These are phyloP conservation scores for Rhogogaster chlorosoma DNA, from an alignment of 2,888 invertebrate genomes.

Conservation along the genomic window DNA sequence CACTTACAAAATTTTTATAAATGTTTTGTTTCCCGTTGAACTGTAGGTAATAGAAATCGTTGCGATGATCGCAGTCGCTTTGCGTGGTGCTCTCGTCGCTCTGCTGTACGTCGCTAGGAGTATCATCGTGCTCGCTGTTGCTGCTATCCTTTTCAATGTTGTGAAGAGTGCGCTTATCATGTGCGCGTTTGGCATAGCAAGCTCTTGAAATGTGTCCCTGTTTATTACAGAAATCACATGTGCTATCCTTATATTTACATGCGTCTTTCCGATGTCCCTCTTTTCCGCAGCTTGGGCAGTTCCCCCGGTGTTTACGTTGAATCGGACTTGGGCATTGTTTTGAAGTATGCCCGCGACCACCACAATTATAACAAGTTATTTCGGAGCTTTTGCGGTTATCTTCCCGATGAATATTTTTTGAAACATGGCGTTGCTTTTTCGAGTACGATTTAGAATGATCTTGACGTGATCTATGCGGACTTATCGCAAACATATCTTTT, in stretches of 20 bases:
- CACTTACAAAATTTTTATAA: not conserved
- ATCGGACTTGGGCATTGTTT: not conserved
- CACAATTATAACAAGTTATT: not conserved
- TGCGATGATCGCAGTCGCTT: no score
- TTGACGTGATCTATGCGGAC: not conserved
- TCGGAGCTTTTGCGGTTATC: no score
- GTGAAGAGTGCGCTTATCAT: not conserved
- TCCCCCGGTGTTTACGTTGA: not conserved
- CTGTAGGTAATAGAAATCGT: not conserved
- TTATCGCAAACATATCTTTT: not conserved
- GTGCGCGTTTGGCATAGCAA: not conserved
- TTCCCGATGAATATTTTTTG: no score
- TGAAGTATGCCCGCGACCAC: not conserved
- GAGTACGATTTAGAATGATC: not conserved
- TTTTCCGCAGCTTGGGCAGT: not conserved
- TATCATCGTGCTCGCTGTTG: no score
- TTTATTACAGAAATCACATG: not conserved
- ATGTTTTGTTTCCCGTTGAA: not conserved
- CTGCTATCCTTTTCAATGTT: constrained; percentile 46
- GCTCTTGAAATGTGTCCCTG: not conserved
- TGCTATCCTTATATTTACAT: not conserved
- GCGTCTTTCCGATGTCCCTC: not conserved
- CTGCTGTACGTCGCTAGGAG: no score
- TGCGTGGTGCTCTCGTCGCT: no score
- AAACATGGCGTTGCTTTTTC: no score